Percentiles rank a stretch among this genome's conserved stretches.
Evolutionary conservation across 2,113 vertebrate genomes (phyloP).

Genomic region (Drymodes brunneopygia): DNA sequence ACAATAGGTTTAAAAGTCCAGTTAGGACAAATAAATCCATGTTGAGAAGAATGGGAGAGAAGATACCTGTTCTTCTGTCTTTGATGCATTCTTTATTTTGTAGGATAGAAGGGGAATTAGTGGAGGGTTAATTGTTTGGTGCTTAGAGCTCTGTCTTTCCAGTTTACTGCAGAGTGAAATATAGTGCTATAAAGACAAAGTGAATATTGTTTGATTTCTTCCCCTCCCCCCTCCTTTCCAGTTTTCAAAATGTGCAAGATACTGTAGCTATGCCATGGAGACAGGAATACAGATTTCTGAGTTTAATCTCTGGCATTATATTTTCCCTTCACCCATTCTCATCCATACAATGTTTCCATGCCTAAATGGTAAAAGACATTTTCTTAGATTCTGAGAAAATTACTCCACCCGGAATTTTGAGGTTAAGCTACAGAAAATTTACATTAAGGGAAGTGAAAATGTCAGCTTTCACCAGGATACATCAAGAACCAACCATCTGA

Average conservation of each 20-base stretch:
- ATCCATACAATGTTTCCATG: neutral
- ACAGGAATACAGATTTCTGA: neutral
- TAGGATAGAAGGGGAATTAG: constrained; percentile 56
- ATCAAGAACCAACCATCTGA: neutral
- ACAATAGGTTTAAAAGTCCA: constrained; percentile 68
- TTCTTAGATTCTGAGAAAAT: neutral
- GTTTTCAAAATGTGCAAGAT: constrained; percentile 12
- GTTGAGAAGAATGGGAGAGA: constrained; percentile 47
- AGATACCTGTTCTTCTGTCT: constrained; percentile 61
- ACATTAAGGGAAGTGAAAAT: neutral
- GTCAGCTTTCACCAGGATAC: neutral
- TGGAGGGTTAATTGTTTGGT: constrained; percentile 38
- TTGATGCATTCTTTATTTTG: constrained; percentile 60
- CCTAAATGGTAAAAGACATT: neutral
- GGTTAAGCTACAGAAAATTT: neutral
- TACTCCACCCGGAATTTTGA: neutral
- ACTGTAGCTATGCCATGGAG: neutral
- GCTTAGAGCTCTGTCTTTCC: constrained; percentile 23
- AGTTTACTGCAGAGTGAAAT: constrained; percentile 2
- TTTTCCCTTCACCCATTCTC: neutral
- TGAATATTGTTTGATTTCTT: constrained; percentile 41
- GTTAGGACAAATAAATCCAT: constrained; percentile 64
- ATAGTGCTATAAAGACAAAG: neutral
- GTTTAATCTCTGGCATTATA: neutral
- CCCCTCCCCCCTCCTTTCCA: neutral